These are phyloP conservation scores for Cyclina sinensis DNA, from an alignment of 1,140 invertebrate species.

Conservation along the genomic window DNA sequence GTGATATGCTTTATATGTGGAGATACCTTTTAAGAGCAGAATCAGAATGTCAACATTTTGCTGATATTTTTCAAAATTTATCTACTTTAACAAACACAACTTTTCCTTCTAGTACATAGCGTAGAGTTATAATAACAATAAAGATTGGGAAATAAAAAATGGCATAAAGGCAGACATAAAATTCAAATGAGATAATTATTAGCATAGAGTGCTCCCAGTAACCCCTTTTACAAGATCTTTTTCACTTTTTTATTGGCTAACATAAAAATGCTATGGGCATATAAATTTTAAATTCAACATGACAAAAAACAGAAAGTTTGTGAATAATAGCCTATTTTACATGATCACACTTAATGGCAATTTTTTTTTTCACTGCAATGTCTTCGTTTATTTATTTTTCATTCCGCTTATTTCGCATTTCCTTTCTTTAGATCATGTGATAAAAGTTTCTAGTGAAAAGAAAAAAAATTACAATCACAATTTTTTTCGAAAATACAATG, in stretches of 20 bases:
- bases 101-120: background rate
- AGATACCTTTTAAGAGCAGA: slow-evolving; percentile 20
- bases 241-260: background rate
- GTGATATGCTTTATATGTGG: background rate
- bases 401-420: too few species aligned
- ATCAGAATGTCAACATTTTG: slow-evolving; percentile 35
- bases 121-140: slow-evolving; percentile 1
- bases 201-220: background rate
- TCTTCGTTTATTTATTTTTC: too few species aligned
- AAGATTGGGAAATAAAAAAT: background rate
- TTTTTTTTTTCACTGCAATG: background rate
- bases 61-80: too few species aligned
- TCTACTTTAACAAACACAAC: too few species aligned
- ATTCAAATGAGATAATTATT: slow-evolving; percentile 56
- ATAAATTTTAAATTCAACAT: too few species aligned
- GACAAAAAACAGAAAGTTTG: too few species aligned
- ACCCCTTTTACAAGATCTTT: background rate
- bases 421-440: too few species aligned
- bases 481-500: too few species aligned
- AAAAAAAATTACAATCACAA: too few species aligned
- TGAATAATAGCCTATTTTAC: too few species aligned
- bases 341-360: background rate
- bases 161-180: slow-evolving; percentile 33
- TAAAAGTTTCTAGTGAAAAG: too few species aligned
- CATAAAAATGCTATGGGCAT: background rate